phyloP scores from a whole-genome alignment of 2,113 vertebrate species.

The Eudorcas thomsonii region DNA sequence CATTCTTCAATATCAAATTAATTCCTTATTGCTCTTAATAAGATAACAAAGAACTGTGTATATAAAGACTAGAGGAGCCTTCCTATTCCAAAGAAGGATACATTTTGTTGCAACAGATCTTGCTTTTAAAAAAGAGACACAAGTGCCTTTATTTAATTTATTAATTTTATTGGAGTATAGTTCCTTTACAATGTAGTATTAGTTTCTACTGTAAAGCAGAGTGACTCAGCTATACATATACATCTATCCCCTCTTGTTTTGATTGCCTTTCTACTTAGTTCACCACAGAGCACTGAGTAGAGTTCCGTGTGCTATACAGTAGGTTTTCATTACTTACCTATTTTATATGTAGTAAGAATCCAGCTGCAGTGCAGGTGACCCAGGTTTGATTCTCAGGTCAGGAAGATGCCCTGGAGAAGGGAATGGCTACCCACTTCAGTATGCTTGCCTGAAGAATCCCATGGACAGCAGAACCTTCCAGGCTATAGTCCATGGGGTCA shows the following conservation, averaged over 20 bases:
- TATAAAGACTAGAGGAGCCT: neutral
- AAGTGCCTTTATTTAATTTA: neutral
- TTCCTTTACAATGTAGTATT: neutral
- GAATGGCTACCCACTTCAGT: neutral
- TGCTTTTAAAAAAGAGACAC: neutral
- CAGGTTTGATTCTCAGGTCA: neutral
- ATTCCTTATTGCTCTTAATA: neutral
- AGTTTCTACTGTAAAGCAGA: neutral
- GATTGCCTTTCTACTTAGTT: neutral
- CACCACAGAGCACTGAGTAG: neutral
- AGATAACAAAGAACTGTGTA: neutral
- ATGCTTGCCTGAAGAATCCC: neutral
- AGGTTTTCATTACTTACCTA: neutral
- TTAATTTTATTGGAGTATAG: neutral
- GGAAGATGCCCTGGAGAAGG: neutral
- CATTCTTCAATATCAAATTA: neutral
- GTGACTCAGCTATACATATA: neutral
- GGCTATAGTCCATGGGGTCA: neutral
- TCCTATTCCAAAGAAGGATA: neutral
- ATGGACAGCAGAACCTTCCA: neutral
- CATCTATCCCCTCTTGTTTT: neutral
- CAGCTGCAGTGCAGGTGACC: neutral
- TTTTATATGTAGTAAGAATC: neutral
- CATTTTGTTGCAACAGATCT: neutral
- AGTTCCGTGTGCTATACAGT: neutral